Base-by-base conservation (phyloP, 2,113 vertebrate species). In the Caloenas nicobarica region DNA sequence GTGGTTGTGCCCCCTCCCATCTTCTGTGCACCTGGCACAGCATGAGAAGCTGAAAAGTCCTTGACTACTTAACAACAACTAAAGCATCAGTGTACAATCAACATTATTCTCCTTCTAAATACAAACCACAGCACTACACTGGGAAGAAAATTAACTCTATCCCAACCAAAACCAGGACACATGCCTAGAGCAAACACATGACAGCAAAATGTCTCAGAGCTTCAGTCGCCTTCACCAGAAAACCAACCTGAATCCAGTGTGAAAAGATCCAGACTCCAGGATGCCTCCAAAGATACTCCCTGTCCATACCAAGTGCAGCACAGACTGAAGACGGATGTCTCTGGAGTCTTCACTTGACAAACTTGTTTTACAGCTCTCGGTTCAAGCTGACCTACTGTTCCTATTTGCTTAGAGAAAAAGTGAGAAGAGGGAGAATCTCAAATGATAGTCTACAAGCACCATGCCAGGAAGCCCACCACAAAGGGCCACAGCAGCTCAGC, bases 221-320 rank as follows among this genome's bases (percentile, higher is more conserved):
- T 77, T 80, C 58, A 40, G 50, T 11, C 6, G 29, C 16, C n/a
- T 76, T 64, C 16, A 66, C 50, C 73, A 78, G 69, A 93, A 96
- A 81, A 95, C 72, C 61, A 95, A 94, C 93, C 91, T 94, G 93
- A 93, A 93, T 82, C 64, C 94, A 70, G 64, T 18, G 40, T 4
- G 76, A 83, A 82, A 85, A 94, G 78, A 82, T 23, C 79, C 62
- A 89, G 88, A 13, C 62, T 29, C 14, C 56, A 74, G 60, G 83
- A 91, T 83, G 46, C 40, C 69, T 81, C 82, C 88, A 83, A 26
- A 88, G 68, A 88, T 64, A 33, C 36, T 90, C 68, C 74, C n/a
- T 3, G 8, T 78, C 88, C 86, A 83, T 86, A 29, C 54, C 50
- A 90, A 2, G 19, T 1, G 0, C 86, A 73, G 58, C 71, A 42